Evolutionary conservation across 1,140 invertebrate genomes (phyloP), one percentile per base, ranked within the genome.

Genomic region (Zaprionus nigranus): DNA sequence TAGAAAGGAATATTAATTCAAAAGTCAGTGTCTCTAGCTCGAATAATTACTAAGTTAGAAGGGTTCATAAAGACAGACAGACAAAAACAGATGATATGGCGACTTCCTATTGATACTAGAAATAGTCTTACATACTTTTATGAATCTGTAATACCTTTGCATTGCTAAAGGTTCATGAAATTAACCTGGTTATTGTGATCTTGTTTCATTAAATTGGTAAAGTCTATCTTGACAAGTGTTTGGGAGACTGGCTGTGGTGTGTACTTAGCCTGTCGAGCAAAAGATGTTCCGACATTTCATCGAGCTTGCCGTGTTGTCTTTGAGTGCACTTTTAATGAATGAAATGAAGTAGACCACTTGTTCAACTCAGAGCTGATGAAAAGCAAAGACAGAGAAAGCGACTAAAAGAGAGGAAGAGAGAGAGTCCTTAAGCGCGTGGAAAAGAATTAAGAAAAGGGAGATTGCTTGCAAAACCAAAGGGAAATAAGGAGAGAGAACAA

Each of bases 261-360:
- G 46, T 36, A 28, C 30, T 46, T 65, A 61, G 58, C 3, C 73
- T 69, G 75, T 11, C 28, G 30, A 28, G 5, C 26, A 28, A 28
- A 6, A 69, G 71, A 71, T 71, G 26, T 65, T 51, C 40, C 40
- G 53, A 59, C 78, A 78, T 78, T 81, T 57, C 81, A 83, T 67
- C 73, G 64, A 61, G 53, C 67, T 63, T 70, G 30, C 65, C 67
- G 24, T 59, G 7, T 34, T 59, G 60, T 22, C 58, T 57, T 66
- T 70, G 76, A 65, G 67, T 80, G 73, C 65, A 72, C 57, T 57
- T 65, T 79, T 85, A 85, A 85, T 81, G 82, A 73, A 71, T 72
- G 64, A 81, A 85, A 85, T 85, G 57, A 85, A 85, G 82, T 81
- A 78, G 78, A 58, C 63, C 59, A 71, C 81, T 85, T 84, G 72